A percentile compares a stretch with the other conserved stretches of the same genome.
These are phyloP conservation scores for Cantharis rufa DNA, from an alignment of 2,888 invertebrate genomes.

Conservation along the genomic window DNA sequence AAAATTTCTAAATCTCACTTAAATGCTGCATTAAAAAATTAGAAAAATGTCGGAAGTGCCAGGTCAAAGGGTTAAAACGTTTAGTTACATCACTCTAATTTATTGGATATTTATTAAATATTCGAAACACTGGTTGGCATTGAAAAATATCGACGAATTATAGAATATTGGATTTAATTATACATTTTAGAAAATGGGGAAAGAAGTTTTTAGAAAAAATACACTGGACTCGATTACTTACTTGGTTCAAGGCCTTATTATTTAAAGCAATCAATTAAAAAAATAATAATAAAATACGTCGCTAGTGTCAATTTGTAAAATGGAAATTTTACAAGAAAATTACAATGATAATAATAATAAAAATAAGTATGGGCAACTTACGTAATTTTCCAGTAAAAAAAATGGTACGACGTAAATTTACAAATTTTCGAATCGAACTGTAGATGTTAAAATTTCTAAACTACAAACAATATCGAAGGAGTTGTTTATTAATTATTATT, in stretches of 20 bases:
- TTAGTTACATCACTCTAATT: neutral
- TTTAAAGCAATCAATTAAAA: neutral
- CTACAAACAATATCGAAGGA: neutral
- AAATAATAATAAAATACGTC: neutral
- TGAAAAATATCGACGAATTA: neutral
- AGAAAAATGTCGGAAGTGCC: neutral
- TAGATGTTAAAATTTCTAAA: neutral
- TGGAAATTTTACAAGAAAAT: neutral
- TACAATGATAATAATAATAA: neutral
- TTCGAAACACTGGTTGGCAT: neutral
- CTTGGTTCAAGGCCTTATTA: neutral
- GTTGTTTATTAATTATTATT: slow-evolving; percentile 6
- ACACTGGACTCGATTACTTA: neutral
- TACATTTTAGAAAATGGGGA: neutral
- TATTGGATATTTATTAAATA: neutral
- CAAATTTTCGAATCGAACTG: neutral
- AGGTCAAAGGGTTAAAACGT: neutral
- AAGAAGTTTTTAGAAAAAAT: neutral
- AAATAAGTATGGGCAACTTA: neutral
- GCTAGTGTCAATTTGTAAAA: neutral
- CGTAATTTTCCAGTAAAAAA: neutral
- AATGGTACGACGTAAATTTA: neutral
- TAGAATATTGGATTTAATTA: neutral
- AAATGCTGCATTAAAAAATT: neutral
- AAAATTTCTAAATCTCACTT: neutral